Percentiles rank a stretch among this genome's conserved stretches.
Evolutionary conservation across 2,113 vertebrate species (phyloP).

Genomic region (Trichechus manatus): DNA sequence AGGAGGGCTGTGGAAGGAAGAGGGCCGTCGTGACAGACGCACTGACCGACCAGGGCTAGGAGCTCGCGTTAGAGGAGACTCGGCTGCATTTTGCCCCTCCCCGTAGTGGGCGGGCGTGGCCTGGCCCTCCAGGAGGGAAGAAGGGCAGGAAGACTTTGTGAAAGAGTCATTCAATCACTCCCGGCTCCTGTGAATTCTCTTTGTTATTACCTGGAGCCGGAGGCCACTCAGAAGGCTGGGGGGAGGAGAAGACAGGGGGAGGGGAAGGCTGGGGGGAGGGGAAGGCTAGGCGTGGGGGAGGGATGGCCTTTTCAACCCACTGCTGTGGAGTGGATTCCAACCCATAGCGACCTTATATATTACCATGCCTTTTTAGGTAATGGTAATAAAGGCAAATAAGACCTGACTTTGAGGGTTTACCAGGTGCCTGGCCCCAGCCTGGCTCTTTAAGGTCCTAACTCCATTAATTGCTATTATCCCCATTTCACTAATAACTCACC

Average conservation of each 20-base stretch:
- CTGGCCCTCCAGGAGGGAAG: background rate
- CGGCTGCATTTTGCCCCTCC: background rate
- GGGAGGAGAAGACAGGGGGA: too few relatives aligned
- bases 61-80: background rate
- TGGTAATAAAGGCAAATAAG: background rate
- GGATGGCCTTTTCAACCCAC: background rate
- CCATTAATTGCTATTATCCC: background rate
- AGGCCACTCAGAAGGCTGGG: too few relatives aligned
- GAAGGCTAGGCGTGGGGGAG: background rate
- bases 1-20: background rate
- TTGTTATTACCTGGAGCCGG: constrained; percentile 20
- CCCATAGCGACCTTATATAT: too few relatives aligned
- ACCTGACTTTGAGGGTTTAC: background rate
- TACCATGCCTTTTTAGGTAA: background rate
- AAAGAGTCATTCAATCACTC: background rate
- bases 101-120: background rate
- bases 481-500: background rate
- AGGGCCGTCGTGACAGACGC: background rate
- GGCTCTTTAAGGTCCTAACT: background rate
- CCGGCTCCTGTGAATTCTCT: background rate
- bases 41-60: background rate
- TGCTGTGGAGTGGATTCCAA: too few relatives aligned
- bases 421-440: background rate
- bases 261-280: background rate
- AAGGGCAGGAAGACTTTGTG: background rate